Conservation (phyloP, 2,888 invertebrate genomes). For the Entomobrya proxima region DNA sequence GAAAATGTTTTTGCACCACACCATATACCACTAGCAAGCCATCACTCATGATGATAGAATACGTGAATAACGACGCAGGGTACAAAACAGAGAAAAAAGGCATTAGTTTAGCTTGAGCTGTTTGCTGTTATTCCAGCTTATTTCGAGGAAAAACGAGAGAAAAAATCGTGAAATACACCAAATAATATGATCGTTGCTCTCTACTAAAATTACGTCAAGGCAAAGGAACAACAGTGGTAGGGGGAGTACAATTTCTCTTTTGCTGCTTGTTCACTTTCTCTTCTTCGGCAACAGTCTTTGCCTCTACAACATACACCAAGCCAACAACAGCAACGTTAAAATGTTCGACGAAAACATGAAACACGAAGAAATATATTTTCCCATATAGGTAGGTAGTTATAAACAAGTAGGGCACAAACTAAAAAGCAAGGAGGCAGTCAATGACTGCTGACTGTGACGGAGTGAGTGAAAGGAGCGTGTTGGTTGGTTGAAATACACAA, state of each 20-base stretch:
- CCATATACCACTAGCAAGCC: neutral
- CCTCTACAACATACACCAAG: neutral
- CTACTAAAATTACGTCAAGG: neutral
- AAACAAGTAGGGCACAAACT: slow-evolving; percentile 34
- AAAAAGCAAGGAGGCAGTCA: neutral
- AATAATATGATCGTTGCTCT: slow-evolving; percentile 41
- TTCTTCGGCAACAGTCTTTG: neutral
- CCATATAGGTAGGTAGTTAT: neutral
- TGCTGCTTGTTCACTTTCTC: neutral
- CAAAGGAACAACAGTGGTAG: neutral
- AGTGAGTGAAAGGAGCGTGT: neutral
- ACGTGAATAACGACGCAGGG: neutral
- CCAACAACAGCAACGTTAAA: neutral
- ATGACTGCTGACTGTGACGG: slow-evolving; percentile 19
- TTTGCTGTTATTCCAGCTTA: slow-evolving; percentile 44
- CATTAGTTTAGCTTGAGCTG: slow-evolving; percentile 51
- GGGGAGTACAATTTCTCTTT: slow-evolving; percentile 21
- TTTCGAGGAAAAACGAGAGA: neutral
- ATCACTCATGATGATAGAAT: neutral
- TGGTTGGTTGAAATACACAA: slow-evolving; percentile 5
- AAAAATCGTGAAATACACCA: slow-evolving; percentile 27
- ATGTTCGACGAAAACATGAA: neutral
- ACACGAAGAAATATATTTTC: neutral
- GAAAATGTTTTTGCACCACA: neutral
- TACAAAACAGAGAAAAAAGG: slow-evolving; percentile 11